A percentile compares a stretch with the other conserved stretches of the same genome.
Conservation (phyloP, 2,888 invertebrate species). For the Callyntrura sp. region DNA sequence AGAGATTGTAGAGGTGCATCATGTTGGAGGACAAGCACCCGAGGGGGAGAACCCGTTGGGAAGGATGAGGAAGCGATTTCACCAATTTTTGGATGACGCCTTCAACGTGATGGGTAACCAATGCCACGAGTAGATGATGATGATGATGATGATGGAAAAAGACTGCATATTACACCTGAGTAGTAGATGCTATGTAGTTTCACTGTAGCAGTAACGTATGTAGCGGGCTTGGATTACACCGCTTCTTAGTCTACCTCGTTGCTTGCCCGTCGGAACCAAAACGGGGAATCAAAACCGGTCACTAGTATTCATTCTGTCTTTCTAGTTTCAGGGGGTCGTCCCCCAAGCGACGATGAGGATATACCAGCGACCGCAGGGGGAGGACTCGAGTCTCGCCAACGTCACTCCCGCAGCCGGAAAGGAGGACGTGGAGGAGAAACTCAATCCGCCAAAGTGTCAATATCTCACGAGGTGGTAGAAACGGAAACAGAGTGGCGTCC, state of each 20-base stretch:
- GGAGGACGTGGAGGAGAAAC: constrained; percentile 71
- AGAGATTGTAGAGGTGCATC: constrained; percentile 77
- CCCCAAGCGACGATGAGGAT: not conserved
- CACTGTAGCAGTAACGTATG: constrained; percentile 10
- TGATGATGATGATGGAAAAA: too few species aligned
- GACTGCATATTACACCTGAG: too few species aligned
- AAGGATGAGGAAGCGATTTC: constrained; percentile 89
- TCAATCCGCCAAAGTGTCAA: constrained; percentile 83
- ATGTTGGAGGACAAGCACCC: constrained; percentile 63
- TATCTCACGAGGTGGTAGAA: constrained; percentile 81
- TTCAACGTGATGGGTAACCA: constrained; percentile 87
- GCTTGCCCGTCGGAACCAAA: too few species aligned
- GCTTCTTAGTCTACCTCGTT: too few species aligned
- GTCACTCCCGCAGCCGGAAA: constrained; percentile 7
- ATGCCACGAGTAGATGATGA: constrained; percentile 4
- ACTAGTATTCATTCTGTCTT: not conserved
- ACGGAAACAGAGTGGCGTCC: constrained; percentile 80
- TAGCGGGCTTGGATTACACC: not conserved
- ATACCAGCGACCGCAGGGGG: not conserved
- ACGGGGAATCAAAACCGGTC: too few species aligned
- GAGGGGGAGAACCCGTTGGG: constrained; percentile 82
- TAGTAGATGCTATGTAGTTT: constrained; percentile 15
- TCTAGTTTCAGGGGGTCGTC: constrained; percentile 6
- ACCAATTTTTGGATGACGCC: constrained; percentile 92
- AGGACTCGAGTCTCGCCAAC: not conserved